Evolutionary conservation across 2,113 vertebrate genomes (phyloP), one percentile per base, ranked within the genome.

Genomic region (Clupea harengus): DNA sequence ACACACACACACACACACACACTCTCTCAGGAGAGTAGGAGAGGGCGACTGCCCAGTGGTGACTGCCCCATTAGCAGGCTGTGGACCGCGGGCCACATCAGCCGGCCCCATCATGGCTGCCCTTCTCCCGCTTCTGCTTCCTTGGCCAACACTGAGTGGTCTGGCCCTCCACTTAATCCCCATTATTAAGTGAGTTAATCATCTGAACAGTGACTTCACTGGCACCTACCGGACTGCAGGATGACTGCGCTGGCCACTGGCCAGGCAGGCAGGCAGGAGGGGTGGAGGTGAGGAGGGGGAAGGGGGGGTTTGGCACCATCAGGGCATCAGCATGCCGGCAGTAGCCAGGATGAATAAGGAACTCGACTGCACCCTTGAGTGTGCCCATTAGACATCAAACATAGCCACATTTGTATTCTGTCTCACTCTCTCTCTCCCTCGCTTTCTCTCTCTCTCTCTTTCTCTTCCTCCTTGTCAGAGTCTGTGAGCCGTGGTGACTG

Each of bases 181-280:
- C 81, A 83, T 87, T 83, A 84, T 84, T 87, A 84, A 87, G 86
- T 60, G 82, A 87, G 86, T 87, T 87, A 83, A 87, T 87, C 86
- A 81, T 87, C 82, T 87, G 72, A 87, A 84, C 82, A 47, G 57
- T 49, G 72, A 60, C 67, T 32, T 45, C 86, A 49, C 67, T 81
- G 86, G 75, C 86, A 86, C 82, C 82, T 86, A 72, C 64, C 10
- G 64, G 64, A 72, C 82, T 60, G 67, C 18, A 81, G 67, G 75
- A 84, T 49, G 49, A 80, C 82, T 47, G 75, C 32, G 44, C 32
- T 84, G 86, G 86, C 67, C 9, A 45, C n/a, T 15, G 52, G 86
- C 86, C 85, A 9, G 54, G 54, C 32, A 78, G 50, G 22, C 45
- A 52, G 49, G 17, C 15, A 39, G 52, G 78, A 45, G 22, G 50